Conservation (phyloP, 2,888 invertebrate genomes). For the Xylota segnis region DNA sequence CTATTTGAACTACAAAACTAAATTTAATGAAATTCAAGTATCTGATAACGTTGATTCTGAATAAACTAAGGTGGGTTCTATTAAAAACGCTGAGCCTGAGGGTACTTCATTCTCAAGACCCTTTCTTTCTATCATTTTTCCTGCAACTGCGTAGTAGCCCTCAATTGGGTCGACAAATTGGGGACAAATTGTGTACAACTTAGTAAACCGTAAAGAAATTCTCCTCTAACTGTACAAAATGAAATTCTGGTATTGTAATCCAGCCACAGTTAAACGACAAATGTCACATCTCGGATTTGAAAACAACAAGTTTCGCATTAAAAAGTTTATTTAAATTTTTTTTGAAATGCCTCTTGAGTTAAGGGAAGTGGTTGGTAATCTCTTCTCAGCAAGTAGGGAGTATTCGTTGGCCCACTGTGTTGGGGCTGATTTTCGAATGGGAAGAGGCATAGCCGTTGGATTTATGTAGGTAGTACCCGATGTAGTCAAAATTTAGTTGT, state of each 20-base stretch:
- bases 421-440: slow-evolving; percentile 86
- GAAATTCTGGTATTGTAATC: not conserved
- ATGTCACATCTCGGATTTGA: not conserved
- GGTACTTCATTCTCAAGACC: no score
- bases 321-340: not conserved
- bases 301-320: not conserved
- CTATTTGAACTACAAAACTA: not conserved
- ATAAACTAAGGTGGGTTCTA: no score
- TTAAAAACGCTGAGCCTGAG: no score
- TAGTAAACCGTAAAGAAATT: not conserved
- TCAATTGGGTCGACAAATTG: no score
- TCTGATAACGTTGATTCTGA: not conserved
- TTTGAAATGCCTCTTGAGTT: slow-evolving; percentile 63
- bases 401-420: slow-evolving; percentile 86
- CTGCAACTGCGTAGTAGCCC: no score
- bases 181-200: no score
- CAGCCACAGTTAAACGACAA: not conserved
- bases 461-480: slow-evolving; percentile 82
- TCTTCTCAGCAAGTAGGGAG: slow-evolving; percentile 84
- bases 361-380: slow-evolving; percentile 85
- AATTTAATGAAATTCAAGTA: slow-evolving; percentile 1
- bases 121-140: no score
- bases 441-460: slow-evolving; percentile 86
- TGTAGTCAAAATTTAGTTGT: no score
- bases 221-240: not conserved